phyloP scores from a whole-genome alignment of 2,113 vertebrate genomes.

The Ceuthmochares aereus region DNA sequence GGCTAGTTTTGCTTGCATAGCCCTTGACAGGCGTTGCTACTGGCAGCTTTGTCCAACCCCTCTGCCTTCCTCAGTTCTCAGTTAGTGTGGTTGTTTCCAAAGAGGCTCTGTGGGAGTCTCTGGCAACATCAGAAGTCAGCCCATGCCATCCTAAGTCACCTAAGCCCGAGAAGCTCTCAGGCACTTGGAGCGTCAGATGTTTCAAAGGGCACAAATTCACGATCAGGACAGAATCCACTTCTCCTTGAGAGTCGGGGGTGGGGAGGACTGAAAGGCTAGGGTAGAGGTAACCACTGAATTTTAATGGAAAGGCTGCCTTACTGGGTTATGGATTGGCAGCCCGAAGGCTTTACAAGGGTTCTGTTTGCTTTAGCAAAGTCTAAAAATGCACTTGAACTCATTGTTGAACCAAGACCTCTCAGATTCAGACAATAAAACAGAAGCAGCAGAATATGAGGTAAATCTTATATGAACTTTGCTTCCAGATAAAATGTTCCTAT shows the following conservation, averaged over 20 bases:
- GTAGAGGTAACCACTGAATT: background rate
- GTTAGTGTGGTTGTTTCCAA: fast-evolving
- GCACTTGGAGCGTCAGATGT: background rate
- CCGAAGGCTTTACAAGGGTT: background rate
- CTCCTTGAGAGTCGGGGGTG: background rate
- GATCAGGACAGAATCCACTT: background rate
- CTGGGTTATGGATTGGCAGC: background rate
- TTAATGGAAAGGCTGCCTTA: background rate
- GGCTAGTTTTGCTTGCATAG: background rate
- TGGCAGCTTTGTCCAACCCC: background rate
- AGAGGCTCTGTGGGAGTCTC: background rate
- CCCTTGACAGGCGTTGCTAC: fast-evolving
- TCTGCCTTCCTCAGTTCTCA: background rate
- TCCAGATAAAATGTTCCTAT: background rate
- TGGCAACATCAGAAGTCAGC: background rate
- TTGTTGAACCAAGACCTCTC: background rate
- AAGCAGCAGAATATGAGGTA: background rate
- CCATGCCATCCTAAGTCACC: background rate
- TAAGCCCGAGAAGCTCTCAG: background rate
- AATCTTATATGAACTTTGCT: background rate
- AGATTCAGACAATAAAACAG: background rate
- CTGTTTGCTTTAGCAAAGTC: background rate
- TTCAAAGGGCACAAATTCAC: background rate
- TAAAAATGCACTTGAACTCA: background rate
- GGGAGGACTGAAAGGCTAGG: background rate